Evolutionary conservation across 2,113 vertebrate genomes (phyloP).

Genomic region (Tachysurus fulvidraco): DNA sequence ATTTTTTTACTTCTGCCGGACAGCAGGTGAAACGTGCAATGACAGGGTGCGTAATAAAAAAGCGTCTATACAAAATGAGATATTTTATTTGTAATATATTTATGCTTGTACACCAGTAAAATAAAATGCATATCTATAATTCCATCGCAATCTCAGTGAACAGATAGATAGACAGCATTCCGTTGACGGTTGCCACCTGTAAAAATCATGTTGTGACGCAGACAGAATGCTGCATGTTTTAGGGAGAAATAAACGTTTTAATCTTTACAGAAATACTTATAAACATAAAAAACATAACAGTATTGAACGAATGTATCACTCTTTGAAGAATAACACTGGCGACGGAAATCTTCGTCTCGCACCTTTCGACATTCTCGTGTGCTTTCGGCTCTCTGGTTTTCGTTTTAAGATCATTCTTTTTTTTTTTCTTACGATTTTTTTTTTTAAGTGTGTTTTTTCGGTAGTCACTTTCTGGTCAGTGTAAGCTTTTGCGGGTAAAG

Average conservation of each 20-base stretch:
- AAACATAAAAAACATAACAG: slow-evolving; percentile 78
- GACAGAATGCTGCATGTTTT: slow-evolving; percentile 67
- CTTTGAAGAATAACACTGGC: slow-evolving; percentile 70
- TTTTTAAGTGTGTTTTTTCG: slow-evolving; percentile 63
- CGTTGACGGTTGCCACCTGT: slow-evolving; percentile 84
- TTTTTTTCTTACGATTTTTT: not conserved
- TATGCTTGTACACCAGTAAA: slow-evolving; percentile 99
- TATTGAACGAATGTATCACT: slow-evolving; percentile 80
- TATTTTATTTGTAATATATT: slow-evolving; percentile 89
- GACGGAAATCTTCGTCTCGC: slow-evolving; percentile 56
- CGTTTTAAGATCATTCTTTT: slow-evolving; percentile 38
- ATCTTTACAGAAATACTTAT: slow-evolving; percentile 72
- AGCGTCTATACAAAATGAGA: slow-evolving; percentile 74
- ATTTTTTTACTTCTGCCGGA: not conserved
- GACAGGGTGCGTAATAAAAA: not conserved
- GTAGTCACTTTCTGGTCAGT: slow-evolving; percentile 59
- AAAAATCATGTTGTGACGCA: slow-evolving; percentile 78
- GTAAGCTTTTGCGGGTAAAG: slow-evolving; percentile 67
- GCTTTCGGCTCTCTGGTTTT: slow-evolving; percentile 58
- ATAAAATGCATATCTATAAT: slow-evolving; percentile 98
- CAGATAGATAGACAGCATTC: slow-evolving; percentile 81
- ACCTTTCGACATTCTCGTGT: slow-evolving; percentile 73
- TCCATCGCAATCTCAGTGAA: slow-evolving; percentile 83
- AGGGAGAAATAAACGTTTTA: slow-evolving; percentile 67
- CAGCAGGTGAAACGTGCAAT: not conserved